Evolutionary conservation across 1,140 invertebrate species (phyloP).

Genomic region (Drosophila hydei): DNA sequence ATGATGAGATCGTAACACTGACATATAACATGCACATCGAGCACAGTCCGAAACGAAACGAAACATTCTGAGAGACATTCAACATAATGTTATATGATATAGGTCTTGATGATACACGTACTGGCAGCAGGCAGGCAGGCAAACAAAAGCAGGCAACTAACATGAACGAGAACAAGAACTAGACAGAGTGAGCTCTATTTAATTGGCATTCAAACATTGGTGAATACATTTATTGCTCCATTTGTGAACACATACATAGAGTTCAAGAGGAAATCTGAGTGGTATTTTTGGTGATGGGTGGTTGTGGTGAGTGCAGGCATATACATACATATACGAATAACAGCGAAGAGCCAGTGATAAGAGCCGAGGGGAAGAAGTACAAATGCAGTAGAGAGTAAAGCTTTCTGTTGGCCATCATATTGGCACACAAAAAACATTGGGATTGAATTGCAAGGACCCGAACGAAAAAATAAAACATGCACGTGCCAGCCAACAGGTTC

Average conservation of each 20-base stretch:
- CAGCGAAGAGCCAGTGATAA: conserved; percentile 53
- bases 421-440: conserved; percentile 51
- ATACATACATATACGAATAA: conserved; percentile 49
- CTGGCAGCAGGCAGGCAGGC: conserved; percentile 68
- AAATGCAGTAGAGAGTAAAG: conserved; percentile 45
- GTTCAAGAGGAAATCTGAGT: conserved; percentile 38
- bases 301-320: conserved; percentile 58
- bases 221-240: conserved; percentile 18
- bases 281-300: conserved; percentile 51
- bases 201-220: conserved; percentile 24
- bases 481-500: conserved; percentile 52
- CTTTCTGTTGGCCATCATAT: conserved; percentile 22
- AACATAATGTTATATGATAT: conserved; percentile 48
- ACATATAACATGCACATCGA: conserved; percentile 63
- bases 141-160: conserved; percentile 73
- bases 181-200: conserved; percentile 20
- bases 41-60: conserved; percentile 44
- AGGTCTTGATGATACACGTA: conserved; percentile 52
- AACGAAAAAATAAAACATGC: conserved; percentile 55
- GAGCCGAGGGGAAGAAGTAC: conserved; percentile 36
- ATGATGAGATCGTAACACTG: conserved; percentile 47
- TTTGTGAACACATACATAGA: conserved; percentile 33
- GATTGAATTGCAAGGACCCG: conserved; percentile 48
- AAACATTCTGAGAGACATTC: conserved; percentile 46
- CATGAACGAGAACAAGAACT: conserved; percentile 46